These are phyloP conservation scores for Spodoptera litura DNA, from an alignment of 1,140 invertebrate species.

Conservation along the genomic window DNA sequence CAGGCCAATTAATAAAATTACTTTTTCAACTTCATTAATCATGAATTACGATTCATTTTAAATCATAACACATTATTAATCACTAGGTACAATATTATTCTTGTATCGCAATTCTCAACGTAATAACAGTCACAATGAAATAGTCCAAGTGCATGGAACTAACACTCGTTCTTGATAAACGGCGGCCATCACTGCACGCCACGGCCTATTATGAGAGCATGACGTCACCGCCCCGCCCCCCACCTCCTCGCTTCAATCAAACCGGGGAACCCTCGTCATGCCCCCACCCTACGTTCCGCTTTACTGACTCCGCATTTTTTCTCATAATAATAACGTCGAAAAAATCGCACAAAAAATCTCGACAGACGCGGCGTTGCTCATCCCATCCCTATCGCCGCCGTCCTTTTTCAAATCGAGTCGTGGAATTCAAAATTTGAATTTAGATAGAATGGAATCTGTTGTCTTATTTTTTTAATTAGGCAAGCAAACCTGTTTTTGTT, in stretches of 20 bases:
- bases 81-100: conserved; percentile 5
- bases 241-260: conserved; percentile 83
- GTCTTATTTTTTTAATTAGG: conserved; percentile 21
- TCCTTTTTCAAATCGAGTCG: conserved; percentile 71
- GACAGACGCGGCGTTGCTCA: conserved; percentile 77
- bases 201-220: conserved; percentile 85
- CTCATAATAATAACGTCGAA: conserved; percentile 86
- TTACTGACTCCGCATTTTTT: conserved; percentile 85
- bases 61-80: background rate
- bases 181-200: conserved; percentile 84
- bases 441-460: conserved; percentile 27
- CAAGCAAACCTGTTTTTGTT: no score
- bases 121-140: conserved; percentile 56
- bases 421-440: conserved; percentile 72
- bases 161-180: conserved; percentile 80
- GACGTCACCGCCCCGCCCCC: conserved; percentile 84
- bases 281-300: conserved; percentile 82
- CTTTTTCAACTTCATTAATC: background rate
- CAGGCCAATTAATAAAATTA: background rate
- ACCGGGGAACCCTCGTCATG: conserved; percentile 83
- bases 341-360: conserved; percentile 85
- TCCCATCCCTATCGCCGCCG: conserved; percentile 77
- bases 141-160: conserved; percentile 74
- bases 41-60: background rate
- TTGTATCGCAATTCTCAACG: conserved; percentile 1